Conservation (phyloP, 2,797 vertebrate genomes). For the Clarias pachynema region DNA sequence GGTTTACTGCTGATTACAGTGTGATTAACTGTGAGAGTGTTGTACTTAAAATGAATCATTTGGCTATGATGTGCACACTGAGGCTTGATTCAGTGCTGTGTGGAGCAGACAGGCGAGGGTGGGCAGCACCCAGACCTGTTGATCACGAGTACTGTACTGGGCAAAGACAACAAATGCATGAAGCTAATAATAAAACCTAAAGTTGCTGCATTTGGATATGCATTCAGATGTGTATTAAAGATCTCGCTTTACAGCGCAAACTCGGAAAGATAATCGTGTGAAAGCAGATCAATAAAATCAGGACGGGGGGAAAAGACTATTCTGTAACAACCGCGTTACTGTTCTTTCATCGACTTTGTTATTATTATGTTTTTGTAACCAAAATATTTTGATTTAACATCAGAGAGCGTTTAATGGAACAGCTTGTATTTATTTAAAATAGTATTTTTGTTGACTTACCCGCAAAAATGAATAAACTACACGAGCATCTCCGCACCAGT, state of each 20-base stretch:
- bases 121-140: constrained; percentile 41
- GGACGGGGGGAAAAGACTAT: neutral
- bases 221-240: neutral
- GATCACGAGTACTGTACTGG: constrained; percentile 31
- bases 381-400: neutral
- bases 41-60: neutral
- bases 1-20: neutral
- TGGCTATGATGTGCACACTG: neutral
- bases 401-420: too few relatives aligned
- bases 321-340: neutral
- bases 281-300: neutral
- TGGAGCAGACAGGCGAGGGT: neutral
- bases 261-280: too few relatives aligned
- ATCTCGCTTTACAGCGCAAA: neutral
- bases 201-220: neutral
- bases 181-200: neutral
- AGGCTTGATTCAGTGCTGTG: neutral
- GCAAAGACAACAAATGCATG: neutral
- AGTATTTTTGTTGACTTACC: constrained; percentile 46
- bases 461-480: constrained; percentile 47
- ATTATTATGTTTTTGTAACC: too few relatives aligned
- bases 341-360: too few relatives aligned
- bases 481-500: constrained; percentile 27
- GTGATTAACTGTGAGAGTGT: neutral
- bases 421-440: neutral